Percentiles rank a stretch among this genome's conserved stretches.
Evolutionary conservation across 2,797 vertebrate genomes (phyloP).

Genomic region (Huso huso): DNA sequence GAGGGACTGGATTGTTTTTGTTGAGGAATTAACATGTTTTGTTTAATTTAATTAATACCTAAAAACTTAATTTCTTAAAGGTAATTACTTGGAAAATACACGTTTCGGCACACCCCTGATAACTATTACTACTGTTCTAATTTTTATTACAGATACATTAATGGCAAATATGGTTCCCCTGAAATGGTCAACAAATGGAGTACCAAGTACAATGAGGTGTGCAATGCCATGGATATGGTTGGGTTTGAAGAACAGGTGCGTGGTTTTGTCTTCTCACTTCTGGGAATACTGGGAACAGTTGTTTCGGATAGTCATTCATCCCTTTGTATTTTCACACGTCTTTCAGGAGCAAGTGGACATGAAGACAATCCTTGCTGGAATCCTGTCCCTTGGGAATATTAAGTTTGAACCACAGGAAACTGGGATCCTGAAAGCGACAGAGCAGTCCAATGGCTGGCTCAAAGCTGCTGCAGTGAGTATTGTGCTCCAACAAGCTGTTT

Average conservation of each 20-base stretch:
- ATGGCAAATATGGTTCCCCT: constrained; percentile 38
- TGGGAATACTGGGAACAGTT: background rate
- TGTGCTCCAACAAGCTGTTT: too few species aligned
- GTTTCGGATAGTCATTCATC: background rate
- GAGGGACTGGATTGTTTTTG: too few species aligned
- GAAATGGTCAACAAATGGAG: constrained; percentile 44
- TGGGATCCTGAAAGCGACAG: constrained; percentile 42
- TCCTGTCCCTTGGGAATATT: constrained; percentile 63
- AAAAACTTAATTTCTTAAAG: too few species aligned
- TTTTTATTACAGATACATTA: constrained; percentile 47
- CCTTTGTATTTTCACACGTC: background rate
- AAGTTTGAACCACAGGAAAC: constrained; percentile 49
- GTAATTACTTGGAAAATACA: too few species aligned
- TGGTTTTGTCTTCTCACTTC: constrained; percentile 2
- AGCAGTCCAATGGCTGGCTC: constrained; percentile 49
- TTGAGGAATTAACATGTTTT: too few species aligned
- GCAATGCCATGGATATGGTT: constrained; percentile 67
- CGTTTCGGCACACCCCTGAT: too few species aligned
- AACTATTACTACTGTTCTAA: background rate
- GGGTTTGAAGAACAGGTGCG: constrained; percentile 65
- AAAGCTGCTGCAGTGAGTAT: constrained; percentile 61
- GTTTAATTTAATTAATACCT: too few species aligned
- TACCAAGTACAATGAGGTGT: constrained; percentile 50
- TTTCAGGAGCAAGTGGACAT: constrained; percentile 62
- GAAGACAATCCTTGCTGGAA: constrained; percentile 58